These are phyloP conservation scores for Helicoverpa armigera DNA, from an alignment of 1,140 invertebrate species.

Conservation along the genomic window DNA sequence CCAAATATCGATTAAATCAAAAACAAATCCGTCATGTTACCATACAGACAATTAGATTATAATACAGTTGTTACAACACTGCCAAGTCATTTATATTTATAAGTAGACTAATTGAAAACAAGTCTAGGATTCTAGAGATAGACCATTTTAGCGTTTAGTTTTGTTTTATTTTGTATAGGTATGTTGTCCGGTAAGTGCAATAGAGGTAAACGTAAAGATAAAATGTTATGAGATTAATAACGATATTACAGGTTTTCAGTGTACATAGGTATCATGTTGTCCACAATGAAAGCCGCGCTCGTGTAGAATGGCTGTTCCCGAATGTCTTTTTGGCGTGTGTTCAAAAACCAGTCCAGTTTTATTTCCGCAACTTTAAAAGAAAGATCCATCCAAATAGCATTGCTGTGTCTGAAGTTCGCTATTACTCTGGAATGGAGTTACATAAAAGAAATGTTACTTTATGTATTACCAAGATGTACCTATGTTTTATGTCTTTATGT, in stretches of 20 bases:
- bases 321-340: slow-evolving; percentile 45
- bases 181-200: slow-evolving; percentile 15
- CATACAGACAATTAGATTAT: slow-evolving; percentile 59
- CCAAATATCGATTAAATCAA: slow-evolving; percentile 45
- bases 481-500: not conserved
- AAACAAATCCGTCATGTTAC: slow-evolving; percentile 61
- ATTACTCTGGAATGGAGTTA: slow-evolving; percentile 45
- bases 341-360: slow-evolving; percentile 47
- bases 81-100: slow-evolving; percentile 75
- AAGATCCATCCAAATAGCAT: slow-evolving; percentile 48
- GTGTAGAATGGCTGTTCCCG: slow-evolving; percentile 29
- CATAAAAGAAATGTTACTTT: slow-evolving; percentile 30
- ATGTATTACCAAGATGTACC: slow-evolving; percentile 21
- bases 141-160: not conserved
- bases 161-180: slow-evolving; percentile 31
- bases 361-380: slow-evolving; percentile 46
- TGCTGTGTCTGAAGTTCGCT: slow-evolving; percentile 42
- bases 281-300: slow-evolving; percentile 16
- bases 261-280: slow-evolving; percentile 11
- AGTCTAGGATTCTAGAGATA: slow-evolving; percentile 33
- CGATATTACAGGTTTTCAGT: slow-evolving; percentile 28
- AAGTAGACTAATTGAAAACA: slow-evolving; percentile 58
- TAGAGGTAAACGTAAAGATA: not conserved
- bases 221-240: slow-evolving; percentile 20
- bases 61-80: slow-evolving; percentile 77